Conservation (phyloP, 2,797 vertebrate species). For the Spinus pinus region DNA sequence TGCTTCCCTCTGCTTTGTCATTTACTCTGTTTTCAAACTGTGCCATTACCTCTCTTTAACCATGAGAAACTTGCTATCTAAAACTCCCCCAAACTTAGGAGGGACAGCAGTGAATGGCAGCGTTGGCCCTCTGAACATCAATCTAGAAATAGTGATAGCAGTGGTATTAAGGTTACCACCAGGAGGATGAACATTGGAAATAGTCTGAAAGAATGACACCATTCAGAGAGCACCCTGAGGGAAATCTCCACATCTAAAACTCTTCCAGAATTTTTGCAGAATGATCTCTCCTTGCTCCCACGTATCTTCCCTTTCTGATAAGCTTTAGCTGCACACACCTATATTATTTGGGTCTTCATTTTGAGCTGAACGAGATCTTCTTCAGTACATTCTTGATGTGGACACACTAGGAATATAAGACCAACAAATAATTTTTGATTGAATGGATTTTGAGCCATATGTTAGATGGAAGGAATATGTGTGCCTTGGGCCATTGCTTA, state of each 20-base stretch:
- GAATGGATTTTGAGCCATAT: background rate
- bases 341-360: background rate
- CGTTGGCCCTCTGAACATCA: background rate
- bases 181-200: background rate
- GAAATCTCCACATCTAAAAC: background rate
- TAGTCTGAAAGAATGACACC: background rate
- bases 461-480: background rate
- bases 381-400: background rate
- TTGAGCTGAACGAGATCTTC: background rate
- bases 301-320: background rate
- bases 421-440: background rate
- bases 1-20: background rate
- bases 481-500: background rate
- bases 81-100: background rate
- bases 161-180: background rate
- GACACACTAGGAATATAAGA: background rate
- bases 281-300: background rate
- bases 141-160: background rate
- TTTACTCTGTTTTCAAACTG: background rate
- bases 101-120: background rate
- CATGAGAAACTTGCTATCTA: background rate
- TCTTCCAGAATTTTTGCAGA: background rate
- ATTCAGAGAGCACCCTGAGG: background rate
- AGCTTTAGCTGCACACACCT: background rate
- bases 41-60: background rate